A percentile compares a stretch with the other conserved stretches of the same genome.
phyloP scores from a whole-genome alignment of 2,113 vertebrate species.

The Hylia prasina region DNA sequence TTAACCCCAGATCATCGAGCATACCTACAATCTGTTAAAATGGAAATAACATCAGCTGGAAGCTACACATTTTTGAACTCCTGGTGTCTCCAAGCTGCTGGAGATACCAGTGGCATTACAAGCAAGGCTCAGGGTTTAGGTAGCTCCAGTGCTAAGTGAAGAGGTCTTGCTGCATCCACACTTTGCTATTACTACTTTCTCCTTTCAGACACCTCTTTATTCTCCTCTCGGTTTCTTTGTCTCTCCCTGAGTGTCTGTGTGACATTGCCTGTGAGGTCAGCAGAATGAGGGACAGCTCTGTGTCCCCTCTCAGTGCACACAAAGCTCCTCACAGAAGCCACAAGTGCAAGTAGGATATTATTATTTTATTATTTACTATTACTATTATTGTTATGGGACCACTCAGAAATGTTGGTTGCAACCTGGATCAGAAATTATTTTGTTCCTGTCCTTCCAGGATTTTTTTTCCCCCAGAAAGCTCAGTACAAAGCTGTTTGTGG shows the following conservation, averaged over 20 bases:
- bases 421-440: neutral
- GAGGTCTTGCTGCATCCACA: neutral
- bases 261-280: neutral
- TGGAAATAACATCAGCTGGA: neutral
- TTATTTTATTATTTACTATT: neutral
- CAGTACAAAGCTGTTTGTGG: neutral
- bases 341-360: neutral
- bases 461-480: neutral
- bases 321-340: neutral
- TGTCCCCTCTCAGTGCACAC: fast-evolving
- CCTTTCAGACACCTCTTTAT: neutral
- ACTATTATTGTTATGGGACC: neutral
- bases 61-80: neutral
- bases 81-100: neutral
- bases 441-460: neutral
- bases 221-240: neutral
- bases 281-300: fast-evolving
- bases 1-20: neutral
- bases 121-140: neutral
- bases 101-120: neutral
- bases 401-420: neutral
- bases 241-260: neutral
- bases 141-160: neutral
- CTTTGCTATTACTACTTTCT: neutral
- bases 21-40: neutral